Base-by-base conservation (phyloP, 92 coral and sea anemone species). In the Porites lobata region DNA sequence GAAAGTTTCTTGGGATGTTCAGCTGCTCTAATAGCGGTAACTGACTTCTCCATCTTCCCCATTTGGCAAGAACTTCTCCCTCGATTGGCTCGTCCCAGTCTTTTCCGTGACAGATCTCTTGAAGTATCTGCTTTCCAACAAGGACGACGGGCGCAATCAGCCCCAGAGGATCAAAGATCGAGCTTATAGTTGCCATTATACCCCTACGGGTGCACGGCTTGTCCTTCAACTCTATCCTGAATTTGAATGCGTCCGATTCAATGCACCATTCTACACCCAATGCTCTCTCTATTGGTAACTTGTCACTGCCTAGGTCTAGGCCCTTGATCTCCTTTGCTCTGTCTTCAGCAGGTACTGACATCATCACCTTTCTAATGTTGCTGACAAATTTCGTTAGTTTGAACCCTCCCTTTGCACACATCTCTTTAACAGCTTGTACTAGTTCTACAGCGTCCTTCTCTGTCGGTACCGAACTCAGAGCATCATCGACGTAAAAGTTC, bases 11-110 rank as follows among this genome's bases (percentile, higher is more conserved):
- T 29, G 32, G 32, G 32, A 29, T 29, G 32, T 29, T 29, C 4
- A 29, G 32, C 32, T 29, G 32, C 32, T 2, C 32, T 29, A 29
- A 2, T 29, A 2, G 32, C 32, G 4, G 0, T 29, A 29, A 29
- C 32, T 29, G 32, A 29, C 32, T 29, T 29, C 32, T 29, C 32
- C 32, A 2, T 29, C 4, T 29, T 2, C 4, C 4, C 32, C 32
- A 29, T 29, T 29, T 29, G 32, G 32, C 32, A 10, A 9, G 67
- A 32, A 59, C 85, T n/a, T n/a, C n/a, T n/a, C n/a, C n/a, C 17
- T 58, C 54, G 20, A 73, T 75, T 7, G 83, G 83, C 7, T 70
- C 62, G 53, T 84, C 83, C 88, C 83, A 84, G 13, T 18, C 50
- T 57, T 72, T 84, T 13, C 12, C 70, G 19, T 38, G 54, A 64